These are phyloP conservation scores for Drosophila neonasuta DNA, from an alignment of 2,888 invertebrate genomes.

Conservation along the genomic window DNA sequence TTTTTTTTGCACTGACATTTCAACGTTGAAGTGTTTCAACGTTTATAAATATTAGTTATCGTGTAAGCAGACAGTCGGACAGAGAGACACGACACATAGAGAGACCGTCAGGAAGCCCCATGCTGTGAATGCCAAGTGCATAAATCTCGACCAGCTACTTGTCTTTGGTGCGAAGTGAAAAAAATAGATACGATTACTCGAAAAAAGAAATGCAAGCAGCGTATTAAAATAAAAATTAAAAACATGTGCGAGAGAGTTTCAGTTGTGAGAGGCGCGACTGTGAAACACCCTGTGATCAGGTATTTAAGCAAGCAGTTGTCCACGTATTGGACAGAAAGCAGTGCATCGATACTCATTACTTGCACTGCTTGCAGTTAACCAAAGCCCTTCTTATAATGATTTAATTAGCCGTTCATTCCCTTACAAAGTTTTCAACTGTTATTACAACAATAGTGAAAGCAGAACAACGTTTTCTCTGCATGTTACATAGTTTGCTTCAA, in stretches of 20 bases:
- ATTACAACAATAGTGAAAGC: no score
- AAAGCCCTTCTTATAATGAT: background rate
- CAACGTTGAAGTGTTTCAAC: slow-evolving; percentile 46
- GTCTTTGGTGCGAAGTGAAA: slow-evolving; percentile 37
- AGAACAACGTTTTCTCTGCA: background rate
- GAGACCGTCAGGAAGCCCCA: slow-evolving; percentile 50
- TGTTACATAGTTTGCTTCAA: background rate
- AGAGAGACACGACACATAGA: slow-evolving; percentile 19
- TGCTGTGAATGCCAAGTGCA: slow-evolving; percentile 78
- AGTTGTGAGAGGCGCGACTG: background rate
- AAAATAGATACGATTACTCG: slow-evolving; percentile 28
- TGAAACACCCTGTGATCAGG: slow-evolving; percentile 1
- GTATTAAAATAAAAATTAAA: slow-evolving; percentile 75
- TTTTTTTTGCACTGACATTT: slow-evolving; percentile 17
- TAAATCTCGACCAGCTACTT: slow-evolving; percentile 76
- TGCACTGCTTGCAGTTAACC: background rate
- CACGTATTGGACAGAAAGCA: background rate
- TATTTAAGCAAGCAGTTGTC: background rate
- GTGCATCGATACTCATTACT: background rate
- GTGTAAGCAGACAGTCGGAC: slow-evolving; percentile 51
- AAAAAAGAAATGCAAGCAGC: slow-evolving; percentile 40
- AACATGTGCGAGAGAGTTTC: slow-evolving; percentile 8
- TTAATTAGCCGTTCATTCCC: background rate
- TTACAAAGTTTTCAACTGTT: background rate
- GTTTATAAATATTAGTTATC: slow-evolving; percentile 73